Conservation (phyloP, 2,797 vertebrate species). For the Pyrocephalus nanus region DNA sequence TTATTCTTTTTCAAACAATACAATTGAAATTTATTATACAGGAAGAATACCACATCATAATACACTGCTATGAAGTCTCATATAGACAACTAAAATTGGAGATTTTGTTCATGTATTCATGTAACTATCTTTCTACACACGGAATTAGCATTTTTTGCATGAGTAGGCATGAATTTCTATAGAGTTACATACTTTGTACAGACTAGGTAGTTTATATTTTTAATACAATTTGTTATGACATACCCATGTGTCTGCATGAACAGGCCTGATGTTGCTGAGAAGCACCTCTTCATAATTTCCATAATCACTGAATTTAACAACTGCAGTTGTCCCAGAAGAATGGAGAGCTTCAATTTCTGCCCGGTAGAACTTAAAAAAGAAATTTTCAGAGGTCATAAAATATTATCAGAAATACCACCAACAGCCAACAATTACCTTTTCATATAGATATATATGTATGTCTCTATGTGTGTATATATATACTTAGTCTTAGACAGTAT, state of each 20-base stretch:
- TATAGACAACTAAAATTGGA: conserved; percentile 24
- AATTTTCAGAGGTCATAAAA: conserved; percentile 42
- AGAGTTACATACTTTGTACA: conserved; percentile 62
- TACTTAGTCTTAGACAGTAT: not conserved
- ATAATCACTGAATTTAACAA: conserved; percentile 96
- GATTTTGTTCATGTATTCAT: not conserved
- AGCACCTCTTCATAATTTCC: conserved; percentile 99
- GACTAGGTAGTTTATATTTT: conserved; percentile 46
- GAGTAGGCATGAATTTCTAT: conserved; percentile 20
- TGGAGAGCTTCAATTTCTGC: conserved; percentile 96
- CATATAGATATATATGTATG: not conserved
- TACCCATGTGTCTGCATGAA: conserved; percentile 89
- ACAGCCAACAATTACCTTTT: not conserved
- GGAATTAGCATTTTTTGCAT: conserved; percentile 3
- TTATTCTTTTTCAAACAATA: conserved; percentile 58
- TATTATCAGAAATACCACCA: not conserved
- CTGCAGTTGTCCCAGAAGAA: conserved; percentile 94
- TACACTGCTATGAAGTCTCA: conserved; percentile 23
- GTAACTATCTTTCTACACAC: not conserved
- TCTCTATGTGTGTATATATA: accelerated
- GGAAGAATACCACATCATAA: conserved; percentile 1
- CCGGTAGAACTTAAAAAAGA: conserved; percentile 88
- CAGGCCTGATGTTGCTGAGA: conserved; percentile 92
- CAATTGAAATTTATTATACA: conserved; percentile 65
- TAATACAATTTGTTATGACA: conserved; percentile 76